Conservation (phyloP, 2,797 vertebrate species). For the Gouania willdenowi region DNA sequence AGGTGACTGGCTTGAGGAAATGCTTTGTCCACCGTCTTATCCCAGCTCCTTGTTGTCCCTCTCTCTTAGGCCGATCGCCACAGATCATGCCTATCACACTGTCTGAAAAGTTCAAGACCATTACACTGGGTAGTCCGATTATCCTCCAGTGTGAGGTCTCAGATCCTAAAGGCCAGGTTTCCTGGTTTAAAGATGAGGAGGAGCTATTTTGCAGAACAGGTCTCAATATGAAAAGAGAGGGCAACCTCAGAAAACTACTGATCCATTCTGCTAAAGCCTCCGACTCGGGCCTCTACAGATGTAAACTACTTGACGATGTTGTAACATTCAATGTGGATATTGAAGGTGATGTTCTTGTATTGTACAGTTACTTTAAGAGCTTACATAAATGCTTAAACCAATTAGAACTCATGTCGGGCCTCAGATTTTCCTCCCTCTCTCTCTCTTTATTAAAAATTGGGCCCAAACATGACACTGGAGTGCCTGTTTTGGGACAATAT, state of each 20-base stretch:
- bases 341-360: slow-evolving; percentile 68
- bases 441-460: too few relatives aligned
- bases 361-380: slow-evolving; percentile 4
- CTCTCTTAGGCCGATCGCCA: slow-evolving; percentile 62
- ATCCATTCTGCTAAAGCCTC: slow-evolving; percentile 69
- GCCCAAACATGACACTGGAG: too few relatives aligned
- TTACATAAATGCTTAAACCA: too few relatives aligned
- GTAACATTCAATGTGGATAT: slow-evolving; percentile 72
- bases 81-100: slow-evolving; percentile 65
- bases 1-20: slow-evolving; percentile 2
- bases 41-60: slow-evolving; percentile 33
- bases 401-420: too few relatives aligned
- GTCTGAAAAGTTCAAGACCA: slow-evolving; percentile 63
- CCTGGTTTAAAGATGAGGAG: slow-evolving; percentile 72
- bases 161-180: slow-evolving; percentile 63
- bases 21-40: slow-evolving; percentile 34
- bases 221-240: slow-evolving; percentile 71
- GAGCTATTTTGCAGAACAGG: slow-evolving; percentile 70
- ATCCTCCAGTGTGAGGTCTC: slow-evolving; percentile 74
- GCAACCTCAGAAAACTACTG: slow-evolving; percentile 62
- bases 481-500: too few relatives aligned
- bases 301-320: slow-evolving; percentile 63
- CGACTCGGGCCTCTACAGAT: slow-evolving; percentile 75
- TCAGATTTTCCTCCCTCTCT: too few relatives aligned
- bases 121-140: slow-evolving; percentile 66